Evolutionary conservation across 2,888 invertebrate species (phyloP).

Genomic region (Pandemis heparana): DNA sequence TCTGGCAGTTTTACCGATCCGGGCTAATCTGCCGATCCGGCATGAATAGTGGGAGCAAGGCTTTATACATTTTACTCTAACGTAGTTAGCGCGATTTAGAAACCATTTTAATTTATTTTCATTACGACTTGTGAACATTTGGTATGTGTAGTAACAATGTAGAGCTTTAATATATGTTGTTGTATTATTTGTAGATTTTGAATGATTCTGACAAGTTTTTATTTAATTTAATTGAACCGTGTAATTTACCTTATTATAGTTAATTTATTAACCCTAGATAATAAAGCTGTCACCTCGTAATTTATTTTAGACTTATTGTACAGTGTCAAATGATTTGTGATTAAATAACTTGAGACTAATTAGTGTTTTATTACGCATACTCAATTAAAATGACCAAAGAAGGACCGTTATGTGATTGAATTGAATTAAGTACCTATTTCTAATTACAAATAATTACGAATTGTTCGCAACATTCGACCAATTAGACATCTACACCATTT

Average conservation of each 20-base stretch:
- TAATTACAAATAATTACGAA: no score
- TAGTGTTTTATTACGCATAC: slow-evolving; percentile 4
- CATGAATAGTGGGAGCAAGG: no score
- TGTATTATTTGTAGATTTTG: background rate
- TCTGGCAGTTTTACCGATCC: no score
- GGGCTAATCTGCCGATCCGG: no score
- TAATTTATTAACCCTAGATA: slow-evolving; percentile 36
- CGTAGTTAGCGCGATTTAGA: background rate
- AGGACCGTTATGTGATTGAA: background rate
- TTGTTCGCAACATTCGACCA: no score
- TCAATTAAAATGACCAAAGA: background rate
- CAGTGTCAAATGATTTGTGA: slow-evolving; percentile 52
- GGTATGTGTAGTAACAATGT: background rate
- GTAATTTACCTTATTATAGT: slow-evolving; percentile 17
- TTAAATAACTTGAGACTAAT: slow-evolving; percentile 53
- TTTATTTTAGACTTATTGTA: slow-evolving; percentile 48
- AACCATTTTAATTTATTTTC: background rate
- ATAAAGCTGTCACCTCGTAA: slow-evolving; percentile 44
- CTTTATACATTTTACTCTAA: no score
- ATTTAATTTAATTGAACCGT: slow-evolving; percentile 26
- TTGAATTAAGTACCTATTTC: no score
- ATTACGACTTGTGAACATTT: background rate
- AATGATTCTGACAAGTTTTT: slow-evolving; percentile 9
- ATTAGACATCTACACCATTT: no score
- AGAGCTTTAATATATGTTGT: slow-evolving; percentile 3